These are phyloP conservation scores for Alligator mississippiensis DNA, from an alignment of 2,113 vertebrate species.

Conservation along the genomic window DNA sequence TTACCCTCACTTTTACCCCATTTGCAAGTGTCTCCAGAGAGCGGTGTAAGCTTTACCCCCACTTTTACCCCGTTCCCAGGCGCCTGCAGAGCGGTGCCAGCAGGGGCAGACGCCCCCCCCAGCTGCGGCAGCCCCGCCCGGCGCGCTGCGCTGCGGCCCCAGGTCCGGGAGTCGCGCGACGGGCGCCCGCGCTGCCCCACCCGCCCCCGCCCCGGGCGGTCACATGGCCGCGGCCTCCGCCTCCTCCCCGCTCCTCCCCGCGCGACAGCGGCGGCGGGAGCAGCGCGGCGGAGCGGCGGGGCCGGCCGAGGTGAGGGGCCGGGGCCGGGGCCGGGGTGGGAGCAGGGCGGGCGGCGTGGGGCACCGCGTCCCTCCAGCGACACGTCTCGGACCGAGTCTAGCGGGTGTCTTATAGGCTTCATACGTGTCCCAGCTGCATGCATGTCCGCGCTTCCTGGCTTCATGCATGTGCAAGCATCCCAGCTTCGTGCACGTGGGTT, in stretches of 20 bases:
- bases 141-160: background rate
- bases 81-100: background rate
- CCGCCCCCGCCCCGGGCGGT: background rate
- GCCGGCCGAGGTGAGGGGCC: background rate
- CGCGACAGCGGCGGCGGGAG: slow-evolving; percentile 11
- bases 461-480: no score
- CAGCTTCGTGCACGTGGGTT: background rate
- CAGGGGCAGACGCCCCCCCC: background rate
- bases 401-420: no score
- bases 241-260: slow-evolving; percentile 33
- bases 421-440: no score
- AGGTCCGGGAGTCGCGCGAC: background rate
- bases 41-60: no score
- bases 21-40: no score
- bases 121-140: background rate
- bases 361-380: no score
- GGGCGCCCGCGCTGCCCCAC: background rate
- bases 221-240: slow-evolving; percentile 1
- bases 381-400: no score
- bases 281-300: background rate
- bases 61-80: no score
- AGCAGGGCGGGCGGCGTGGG: no score
- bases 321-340: background rate
- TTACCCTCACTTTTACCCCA: no score
- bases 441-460: no score